Evolutionary conservation across 2,113 vertebrate genomes (phyloP).

Genomic region (Dicaeum eximium): DNA sequence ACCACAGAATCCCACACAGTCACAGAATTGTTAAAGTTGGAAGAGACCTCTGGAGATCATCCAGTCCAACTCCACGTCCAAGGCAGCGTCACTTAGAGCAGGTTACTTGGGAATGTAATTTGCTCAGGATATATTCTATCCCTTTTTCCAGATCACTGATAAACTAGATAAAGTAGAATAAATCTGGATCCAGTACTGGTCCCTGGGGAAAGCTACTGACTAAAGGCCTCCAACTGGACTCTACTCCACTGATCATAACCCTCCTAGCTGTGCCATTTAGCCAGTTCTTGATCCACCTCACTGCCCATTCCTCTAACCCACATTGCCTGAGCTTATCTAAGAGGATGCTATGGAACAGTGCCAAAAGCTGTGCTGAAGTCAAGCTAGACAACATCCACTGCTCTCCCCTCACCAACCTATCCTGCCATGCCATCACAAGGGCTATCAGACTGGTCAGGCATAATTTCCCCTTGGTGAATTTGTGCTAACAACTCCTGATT

Average conservation of each 20-base stretch:
- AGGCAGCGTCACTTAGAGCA: not conserved
- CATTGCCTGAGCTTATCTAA: not conserved
- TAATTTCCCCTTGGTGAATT: not conserved
- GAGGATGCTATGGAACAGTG: not conserved
- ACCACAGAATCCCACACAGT: not conserved
- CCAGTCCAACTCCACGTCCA: too few relatives aligned
- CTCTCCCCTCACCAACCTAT: not conserved
- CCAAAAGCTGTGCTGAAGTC: not conserved
- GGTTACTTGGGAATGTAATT: rapidly evolving
- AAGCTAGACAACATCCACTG: not conserved
- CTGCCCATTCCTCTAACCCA: not conserved
- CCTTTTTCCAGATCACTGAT: not conserved
- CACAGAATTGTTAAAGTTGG: not conserved
- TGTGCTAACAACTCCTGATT: rapidly evolving
- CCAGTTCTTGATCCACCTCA: not conserved
- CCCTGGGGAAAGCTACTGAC: not conserved
- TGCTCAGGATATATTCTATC: not conserved
- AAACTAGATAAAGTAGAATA: not conserved
- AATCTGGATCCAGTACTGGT: not conserved
- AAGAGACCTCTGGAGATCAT: not conserved
- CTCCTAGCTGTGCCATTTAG: not conserved
- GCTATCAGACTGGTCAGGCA: not conserved
- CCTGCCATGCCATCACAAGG: not conserved
- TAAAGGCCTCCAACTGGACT: not conserved
- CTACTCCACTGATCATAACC: not conserved